phyloP scores from a whole-genome alignment of 2,113 vertebrate genomes.

The Pseudorasbora parva region DNA sequence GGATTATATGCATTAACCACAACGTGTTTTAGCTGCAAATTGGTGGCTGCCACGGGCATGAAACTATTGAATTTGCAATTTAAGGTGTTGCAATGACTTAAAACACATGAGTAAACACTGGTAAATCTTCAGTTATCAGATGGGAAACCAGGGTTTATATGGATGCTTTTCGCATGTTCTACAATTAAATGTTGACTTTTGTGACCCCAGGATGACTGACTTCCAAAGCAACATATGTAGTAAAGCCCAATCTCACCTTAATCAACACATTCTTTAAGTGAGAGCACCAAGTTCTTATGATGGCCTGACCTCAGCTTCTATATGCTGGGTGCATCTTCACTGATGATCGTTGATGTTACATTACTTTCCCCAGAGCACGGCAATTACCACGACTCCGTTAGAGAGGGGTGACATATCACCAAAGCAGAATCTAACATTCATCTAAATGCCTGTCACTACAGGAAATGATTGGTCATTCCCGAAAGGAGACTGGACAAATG shows the following conservation, averaged over 20 bases:
- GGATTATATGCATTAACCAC: background rate
- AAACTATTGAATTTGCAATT: background rate
- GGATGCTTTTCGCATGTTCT: slow-evolving; percentile 31
- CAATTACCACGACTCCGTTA: slow-evolving; percentile 61
- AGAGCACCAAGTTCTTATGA: background rate
- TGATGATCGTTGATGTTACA: slow-evolving; percentile 54
- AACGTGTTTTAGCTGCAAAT: background rate
- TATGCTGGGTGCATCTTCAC: slow-evolving; percentile 35
- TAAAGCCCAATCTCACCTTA: background rate
- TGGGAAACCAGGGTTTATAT: background rate
- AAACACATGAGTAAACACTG: background rate
- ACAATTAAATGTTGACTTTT: slow-evolving; percentile 59
- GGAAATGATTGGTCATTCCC: slow-evolving; percentile 50
- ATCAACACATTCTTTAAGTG: background rate
- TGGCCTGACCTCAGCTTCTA: slow-evolving; percentile 46
- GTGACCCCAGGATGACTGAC: slow-evolving; percentile 5
- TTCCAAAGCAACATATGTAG: background rate
- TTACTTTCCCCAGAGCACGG: slow-evolving; percentile 52
- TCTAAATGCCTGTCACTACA: slow-evolving; percentile 43
- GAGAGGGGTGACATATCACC: slow-evolving; percentile 51
- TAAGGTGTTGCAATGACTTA: background rate
- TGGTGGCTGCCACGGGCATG: background rate
- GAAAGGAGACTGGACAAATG: slow-evolving; percentile 49
- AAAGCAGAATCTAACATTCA: slow-evolving; percentile 57
- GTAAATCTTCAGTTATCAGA: background rate